Evolutionary conservation across 1,140 invertebrate genomes (phyloP).

Genomic region (Drosophila rhopaloa): DNA sequence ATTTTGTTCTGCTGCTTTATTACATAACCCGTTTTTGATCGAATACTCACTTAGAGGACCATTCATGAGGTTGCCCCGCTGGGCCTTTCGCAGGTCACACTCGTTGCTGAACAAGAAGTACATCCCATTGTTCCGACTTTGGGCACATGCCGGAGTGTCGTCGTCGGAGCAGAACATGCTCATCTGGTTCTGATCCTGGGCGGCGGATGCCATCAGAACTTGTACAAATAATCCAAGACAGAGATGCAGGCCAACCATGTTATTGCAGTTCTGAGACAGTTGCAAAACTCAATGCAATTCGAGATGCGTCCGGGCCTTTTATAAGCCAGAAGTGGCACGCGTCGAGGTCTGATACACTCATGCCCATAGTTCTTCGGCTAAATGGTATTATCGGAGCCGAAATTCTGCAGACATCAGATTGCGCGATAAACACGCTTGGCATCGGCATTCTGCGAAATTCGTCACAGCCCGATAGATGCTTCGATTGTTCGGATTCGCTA

Average conservation of each 20-base stretch:
- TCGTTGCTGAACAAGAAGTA: conserved; percentile 71
- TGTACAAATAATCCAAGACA: conserved; percentile 13
- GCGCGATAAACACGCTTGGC: conserved; percentile 53
- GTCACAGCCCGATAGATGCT: conserved; percentile 42
- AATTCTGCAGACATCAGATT: conserved; percentile 50
- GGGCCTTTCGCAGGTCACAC: conserved; percentile 65
- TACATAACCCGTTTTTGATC: too few relatives aligned
- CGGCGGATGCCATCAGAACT: background rate
- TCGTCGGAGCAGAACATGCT: conserved; percentile 51
- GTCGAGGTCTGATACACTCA: conserved; percentile 5
- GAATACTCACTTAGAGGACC: conserved; percentile 55
- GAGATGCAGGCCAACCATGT: conserved; percentile 26
- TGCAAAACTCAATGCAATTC: conserved; percentile 61
- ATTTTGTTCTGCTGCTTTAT: too few relatives aligned
- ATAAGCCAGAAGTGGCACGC: conserved; percentile 40
- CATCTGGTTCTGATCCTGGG: conserved; percentile 29
- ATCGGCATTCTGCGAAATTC: conserved; percentile 28
- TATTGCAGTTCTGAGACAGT: conserved; percentile 31
- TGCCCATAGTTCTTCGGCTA: conserved; percentile 5
- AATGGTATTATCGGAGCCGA: conserved; percentile 30
- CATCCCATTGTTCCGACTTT: conserved; percentile 33
- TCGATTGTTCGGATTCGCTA: conserved; percentile 25
- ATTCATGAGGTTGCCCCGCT: conserved; percentile 53
- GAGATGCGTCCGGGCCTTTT: conserved; percentile 53
- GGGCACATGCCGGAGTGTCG: conserved; percentile 59